A percentile compares a stretch with the other conserved stretches of the same genome.
phyloP scores from a whole-genome alignment of 1,140 invertebrate species.

The Leptinotarsa lineolata region DNA sequence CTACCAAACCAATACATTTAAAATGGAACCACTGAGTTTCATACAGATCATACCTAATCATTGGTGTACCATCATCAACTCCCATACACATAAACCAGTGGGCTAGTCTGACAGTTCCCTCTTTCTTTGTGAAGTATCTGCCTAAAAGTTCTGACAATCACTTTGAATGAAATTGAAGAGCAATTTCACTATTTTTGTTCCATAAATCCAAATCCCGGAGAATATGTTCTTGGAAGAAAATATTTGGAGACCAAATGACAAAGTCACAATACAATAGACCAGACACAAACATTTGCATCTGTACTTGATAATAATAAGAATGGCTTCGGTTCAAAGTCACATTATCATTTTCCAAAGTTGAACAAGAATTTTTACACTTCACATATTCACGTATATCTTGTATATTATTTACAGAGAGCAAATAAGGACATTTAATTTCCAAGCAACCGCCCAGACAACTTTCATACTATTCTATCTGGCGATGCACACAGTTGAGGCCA shows the following conservation, averaged over 20 bases:
- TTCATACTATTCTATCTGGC: slow-evolving; percentile 14
- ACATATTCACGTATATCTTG: not conserved
- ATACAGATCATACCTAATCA: slow-evolving; percentile 18
- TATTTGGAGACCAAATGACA: slow-evolving; percentile 17
- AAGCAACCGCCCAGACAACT: slow-evolving; percentile 14
- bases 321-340: not conserved
- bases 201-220: slow-evolving; percentile 21
- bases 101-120: slow-evolving; percentile 1
- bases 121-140: slow-evolving; percentile 19
- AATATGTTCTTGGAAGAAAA: slow-evolving; percentile 23
- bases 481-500: slow-evolving; percentile 19
- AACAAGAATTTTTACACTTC: slow-evolving; percentile 14
- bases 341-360: not conserved
- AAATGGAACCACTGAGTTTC: slow-evolving; percentile 26
- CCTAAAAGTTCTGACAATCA: slow-evolving; percentile 21
- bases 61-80: slow-evolving; percentile 25
- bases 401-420: slow-evolving; percentile 12
- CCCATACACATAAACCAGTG: slow-evolving; percentile 20
- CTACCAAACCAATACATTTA: slow-evolving; percentile 26
- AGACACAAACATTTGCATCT: slow-evolving; percentile 20
- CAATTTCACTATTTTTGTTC: slow-evolving; percentile 9
- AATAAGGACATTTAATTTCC: slow-evolving; percentile 18
- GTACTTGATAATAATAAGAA: slow-evolving; percentile 16
- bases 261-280: slow-evolving; percentile 8
- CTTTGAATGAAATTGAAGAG: slow-evolving; percentile 17